phyloP scores from a whole-genome alignment of 2,113 vertebrate genomes.

The Tor tambroides region DNA sequence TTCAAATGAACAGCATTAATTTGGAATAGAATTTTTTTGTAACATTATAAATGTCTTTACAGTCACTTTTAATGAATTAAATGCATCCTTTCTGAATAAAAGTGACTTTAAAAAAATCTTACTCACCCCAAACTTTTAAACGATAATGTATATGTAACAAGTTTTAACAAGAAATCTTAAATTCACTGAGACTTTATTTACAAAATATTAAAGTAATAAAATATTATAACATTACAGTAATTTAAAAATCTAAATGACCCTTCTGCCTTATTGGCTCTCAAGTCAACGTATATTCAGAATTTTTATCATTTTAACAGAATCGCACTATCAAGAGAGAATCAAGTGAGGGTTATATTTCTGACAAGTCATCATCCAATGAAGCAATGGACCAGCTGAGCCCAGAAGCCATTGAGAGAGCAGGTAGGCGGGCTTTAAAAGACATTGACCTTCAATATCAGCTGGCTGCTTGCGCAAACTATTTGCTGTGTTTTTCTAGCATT shows the following conservation, averaged over 20 bases:
- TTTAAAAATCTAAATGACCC: not conserved
- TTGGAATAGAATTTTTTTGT: not conserved
- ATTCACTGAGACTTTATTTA: too few species aligned
- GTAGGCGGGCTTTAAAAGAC: slow-evolving; percentile 67
- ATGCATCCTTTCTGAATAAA: not conserved
- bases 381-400: slow-evolving; percentile 74
- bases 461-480: slow-evolving; percentile 33
- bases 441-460: slow-evolving; percentile 16
- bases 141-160: not conserved
- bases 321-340: slow-evolving; percentile 71
- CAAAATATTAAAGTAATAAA: not conserved
- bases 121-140: not conserved
- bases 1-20: not conserved
- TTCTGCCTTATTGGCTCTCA: not conserved
- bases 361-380: slow-evolving; percentile 77
- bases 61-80: not conserved
- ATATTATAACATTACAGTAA: not conserved
- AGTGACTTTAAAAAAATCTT: not conserved
- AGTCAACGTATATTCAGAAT: slow-evolving; percentile 56
- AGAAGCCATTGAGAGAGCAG: slow-evolving; percentile 77
- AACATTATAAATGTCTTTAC: not conserved
- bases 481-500: slow-evolving; percentile 24
- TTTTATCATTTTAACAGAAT: slow-evolving; percentile 79
- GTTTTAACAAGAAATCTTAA: not conserved
- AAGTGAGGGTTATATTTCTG: slow-evolving; percentile 73